Evolutionary conservation across 2,888 invertebrate species (phyloP), one percentile per base, ranked within the genome.

Genomic region (Augiades crinisus): DNA sequence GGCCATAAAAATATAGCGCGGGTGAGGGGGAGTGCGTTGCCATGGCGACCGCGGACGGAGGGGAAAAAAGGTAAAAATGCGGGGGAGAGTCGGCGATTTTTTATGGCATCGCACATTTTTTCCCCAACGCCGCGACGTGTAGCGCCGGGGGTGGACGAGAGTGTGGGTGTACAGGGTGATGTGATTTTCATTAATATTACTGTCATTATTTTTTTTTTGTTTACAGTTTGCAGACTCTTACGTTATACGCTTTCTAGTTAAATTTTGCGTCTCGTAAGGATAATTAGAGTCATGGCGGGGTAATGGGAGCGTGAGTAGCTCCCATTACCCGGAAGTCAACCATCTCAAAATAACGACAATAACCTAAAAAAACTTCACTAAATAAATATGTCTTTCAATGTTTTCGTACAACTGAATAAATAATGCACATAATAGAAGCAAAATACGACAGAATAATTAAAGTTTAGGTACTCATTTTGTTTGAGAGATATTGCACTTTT

Each of bases 41-140:
- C 72, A 81, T 81, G 77, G 78, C 73, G 65, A 90, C 88, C 72
- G 70, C 78, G 78, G 82, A 84, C 88, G 58, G 77, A 81, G 88
- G 87, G 89, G 85, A 87, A 89, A 89, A 89, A 89, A 87, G 81
- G 84, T 87, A 88, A 89, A 88, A 89, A 88, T 86, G 80, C 77
- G 84, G 78, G 81, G 76, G 81, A 81, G 78, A 77, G 81, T 76
- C 87, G 88, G 76, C 83, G 88, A 89, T 89, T 89, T 89, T 89
- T 89, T 89, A 88, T 85, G 82, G 86, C 86, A 88, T 85, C 82
- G 86, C 86, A 87, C 81, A 88, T 89, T 88, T 89, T 89, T 89
- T 88, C 86, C 81, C 69, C 64, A 68, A 78, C 79, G 79, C 77
- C 77, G 77, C 77, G 78, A 78, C 80, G 81, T 66, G 64, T 60